A percentile compares a stretch with the other conserved stretches of the same genome.
These are phyloP conservation scores for Empis livida DNA, from an alignment of 2,888 invertebrate genomes.

Conservation along the genomic window DNA sequence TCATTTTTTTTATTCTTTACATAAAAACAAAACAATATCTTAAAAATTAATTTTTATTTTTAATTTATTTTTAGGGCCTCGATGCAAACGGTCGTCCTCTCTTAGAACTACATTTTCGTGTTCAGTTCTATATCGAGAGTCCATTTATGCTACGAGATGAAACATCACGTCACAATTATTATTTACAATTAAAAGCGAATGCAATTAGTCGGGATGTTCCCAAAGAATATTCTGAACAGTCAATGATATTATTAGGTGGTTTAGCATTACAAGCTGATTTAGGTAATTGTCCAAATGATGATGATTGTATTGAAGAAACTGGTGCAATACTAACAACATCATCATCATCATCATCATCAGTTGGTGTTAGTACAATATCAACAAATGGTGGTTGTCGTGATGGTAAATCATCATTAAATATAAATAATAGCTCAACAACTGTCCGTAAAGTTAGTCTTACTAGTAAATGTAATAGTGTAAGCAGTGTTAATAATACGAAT, in stretches of 20 bases:
- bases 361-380: not conserved
- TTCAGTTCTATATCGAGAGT: conserved; percentile 90
- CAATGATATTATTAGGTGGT: conserved; percentile 69
- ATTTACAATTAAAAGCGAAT: conserved; percentile 87
- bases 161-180: conserved; percentile 85
- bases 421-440: not conserved
- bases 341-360: conserved; percentile 11
- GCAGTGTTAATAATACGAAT: not conserved
- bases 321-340: conserved; percentile 8
- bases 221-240: conserved; percentile 42
- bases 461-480: not conserved
- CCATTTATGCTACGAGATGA: conserved; percentile 83
- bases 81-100: conserved; percentile 84
- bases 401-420: not conserved
- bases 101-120: conserved; percentile 76
- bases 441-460: not conserved
- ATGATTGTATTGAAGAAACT: conserved; percentile 16
- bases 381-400: no score
- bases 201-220: conserved; percentile 52
- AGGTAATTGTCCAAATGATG: conserved; percentile 62
- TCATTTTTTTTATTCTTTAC: no score
- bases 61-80: conserved; percentile 51
- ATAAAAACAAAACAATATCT: not conserved
- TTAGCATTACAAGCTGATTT: conserved; percentile 86
- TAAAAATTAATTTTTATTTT: not conserved